Conservation (phyloP, 2,888 invertebrate genomes). For the Cataglyphis altisquamis region DNA sequence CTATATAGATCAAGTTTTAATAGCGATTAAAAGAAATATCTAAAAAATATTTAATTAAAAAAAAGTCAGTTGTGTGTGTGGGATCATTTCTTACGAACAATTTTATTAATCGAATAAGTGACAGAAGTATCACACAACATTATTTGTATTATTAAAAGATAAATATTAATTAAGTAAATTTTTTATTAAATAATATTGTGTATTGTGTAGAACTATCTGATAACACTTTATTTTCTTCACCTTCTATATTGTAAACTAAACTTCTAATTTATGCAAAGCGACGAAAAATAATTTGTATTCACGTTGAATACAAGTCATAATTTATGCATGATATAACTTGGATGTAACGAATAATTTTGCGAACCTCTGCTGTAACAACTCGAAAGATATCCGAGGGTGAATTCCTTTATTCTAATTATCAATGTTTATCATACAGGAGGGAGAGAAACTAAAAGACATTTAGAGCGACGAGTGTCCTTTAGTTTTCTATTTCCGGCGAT, state of each 20-base stretch:
- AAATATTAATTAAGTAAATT: constrained; percentile 15
- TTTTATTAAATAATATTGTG: not conserved
- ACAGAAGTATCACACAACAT: not conserved
- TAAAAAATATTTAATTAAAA: not conserved
- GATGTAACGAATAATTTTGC: not conserved
- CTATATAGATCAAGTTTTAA: not conserved
- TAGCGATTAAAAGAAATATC: not conserved
- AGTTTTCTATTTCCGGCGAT: constrained; percentile 30
- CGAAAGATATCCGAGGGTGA: not conserved
- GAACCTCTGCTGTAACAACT: not conserved
- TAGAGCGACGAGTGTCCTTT: constrained; percentile 30
- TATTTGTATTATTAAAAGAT: constrained; percentile 8
- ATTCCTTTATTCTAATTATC: not conserved
- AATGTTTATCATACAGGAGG: constrained; percentile 11
- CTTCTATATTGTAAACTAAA: not conserved
- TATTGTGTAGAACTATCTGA: not conserved
- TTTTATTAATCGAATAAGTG: not conserved
- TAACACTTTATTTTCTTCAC: not conserved
- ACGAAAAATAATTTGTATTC: constrained; percentile 14
- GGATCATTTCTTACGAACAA: not conserved
- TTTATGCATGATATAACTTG: not conserved
- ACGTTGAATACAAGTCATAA: not conserved
- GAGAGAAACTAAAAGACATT: constrained; percentile 2
- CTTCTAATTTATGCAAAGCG: not conserved
- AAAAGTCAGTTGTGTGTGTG: not conserved